These are phyloP conservation scores for Tamias sibiricus DNA, from an alignment of 2,113 vertebrate genomes.

Conservation along the genomic window DNA sequence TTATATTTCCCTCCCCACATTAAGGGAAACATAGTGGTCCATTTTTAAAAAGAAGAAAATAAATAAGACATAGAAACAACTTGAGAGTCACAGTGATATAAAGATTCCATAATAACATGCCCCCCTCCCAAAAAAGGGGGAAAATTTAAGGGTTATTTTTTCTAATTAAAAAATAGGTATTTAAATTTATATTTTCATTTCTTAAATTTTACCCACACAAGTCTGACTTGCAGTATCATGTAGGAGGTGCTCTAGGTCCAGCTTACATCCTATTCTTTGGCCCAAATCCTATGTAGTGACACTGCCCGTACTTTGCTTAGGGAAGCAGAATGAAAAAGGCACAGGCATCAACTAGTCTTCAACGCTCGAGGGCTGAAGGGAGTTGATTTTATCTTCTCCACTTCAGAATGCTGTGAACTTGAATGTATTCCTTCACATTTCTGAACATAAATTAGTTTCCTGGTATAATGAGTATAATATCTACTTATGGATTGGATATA, in stretches of 20 bases:
- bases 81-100: neutral
- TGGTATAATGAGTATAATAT: neutral
- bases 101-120: neutral
- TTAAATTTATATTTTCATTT: neutral
- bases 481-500: neutral
- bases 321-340: neutral
- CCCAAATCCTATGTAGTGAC: neutral
- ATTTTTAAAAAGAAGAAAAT: neutral
- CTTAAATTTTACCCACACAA: conserved; percentile 10
- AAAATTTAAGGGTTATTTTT: neutral
- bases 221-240: neutral
- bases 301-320: neutral
- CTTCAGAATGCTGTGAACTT: neutral
- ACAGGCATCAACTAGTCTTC: neutral
- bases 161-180: conserved; percentile 7
- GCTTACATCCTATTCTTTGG: neutral
- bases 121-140: neutral
- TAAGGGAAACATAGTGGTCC: neutral
- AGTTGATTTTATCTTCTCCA: neutral
- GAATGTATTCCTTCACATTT: neutral
- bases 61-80: neutral
- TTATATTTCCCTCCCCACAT: conserved; percentile 26
- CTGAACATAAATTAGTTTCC: neutral
- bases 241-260: neutral
- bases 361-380: accelerated